phyloP scores from a whole-genome alignment of 2,888 invertebrate species.

The Gortyna flavago region DNA sequence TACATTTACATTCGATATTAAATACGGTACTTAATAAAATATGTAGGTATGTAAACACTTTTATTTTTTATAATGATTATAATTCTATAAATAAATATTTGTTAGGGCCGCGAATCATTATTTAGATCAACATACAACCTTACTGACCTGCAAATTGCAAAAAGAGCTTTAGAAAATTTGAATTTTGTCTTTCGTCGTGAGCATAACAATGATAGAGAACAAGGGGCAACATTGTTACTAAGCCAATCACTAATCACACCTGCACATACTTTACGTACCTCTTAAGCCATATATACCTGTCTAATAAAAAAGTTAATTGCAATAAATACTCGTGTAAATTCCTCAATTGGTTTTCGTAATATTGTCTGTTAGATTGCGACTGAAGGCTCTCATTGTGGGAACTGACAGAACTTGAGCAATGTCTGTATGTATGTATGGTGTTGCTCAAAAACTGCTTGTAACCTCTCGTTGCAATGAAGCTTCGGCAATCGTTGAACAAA shows the following conservation, averaged over 20 bases:
- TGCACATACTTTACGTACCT: neutral
- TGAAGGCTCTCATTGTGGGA: constrained; percentile 49
- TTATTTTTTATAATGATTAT: neutral
- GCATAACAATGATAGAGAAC: neutral
- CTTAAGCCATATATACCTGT: neutral
- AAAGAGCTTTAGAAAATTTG: no score
- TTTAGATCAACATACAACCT: no score
- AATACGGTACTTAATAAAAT: neutral
- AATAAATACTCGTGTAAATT: constrained; percentile 18
- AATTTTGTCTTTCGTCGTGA: no score
- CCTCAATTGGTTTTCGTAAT: constrained; percentile 53
- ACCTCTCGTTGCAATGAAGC: constrained; percentile 45
- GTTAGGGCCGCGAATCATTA: no score
- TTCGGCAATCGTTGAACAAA: constrained; percentile 24
- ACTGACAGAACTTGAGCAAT: constrained; percentile 55
- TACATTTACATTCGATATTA: neutral
- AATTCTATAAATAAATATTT: no score
- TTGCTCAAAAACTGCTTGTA: constrained; percentile 61
- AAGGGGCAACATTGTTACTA: neutral
- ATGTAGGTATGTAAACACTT: neutral
- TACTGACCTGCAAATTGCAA: no score
- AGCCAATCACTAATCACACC: neutral
- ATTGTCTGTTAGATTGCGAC: constrained; percentile 44
- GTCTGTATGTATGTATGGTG: constrained; percentile 41
- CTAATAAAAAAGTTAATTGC: constrained; percentile 9